phyloP scores from a whole-genome alignment of 2,797 vertebrate species.

The Melopsittacus undulatus region DNA sequence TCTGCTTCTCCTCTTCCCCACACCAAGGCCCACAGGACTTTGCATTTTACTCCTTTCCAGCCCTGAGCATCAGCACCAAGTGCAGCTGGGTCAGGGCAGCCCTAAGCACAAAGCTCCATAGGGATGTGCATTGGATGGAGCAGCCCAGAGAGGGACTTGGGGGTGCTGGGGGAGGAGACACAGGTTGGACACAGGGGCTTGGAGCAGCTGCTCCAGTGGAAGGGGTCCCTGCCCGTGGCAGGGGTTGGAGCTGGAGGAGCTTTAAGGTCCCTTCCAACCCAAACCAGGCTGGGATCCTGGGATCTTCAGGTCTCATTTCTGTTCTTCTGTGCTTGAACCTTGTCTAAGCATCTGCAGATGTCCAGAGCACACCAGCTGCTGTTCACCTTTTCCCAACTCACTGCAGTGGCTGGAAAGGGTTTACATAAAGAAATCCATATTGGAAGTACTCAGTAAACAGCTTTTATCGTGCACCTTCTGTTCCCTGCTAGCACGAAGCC shows the following conservation, averaged over 20 bases:
- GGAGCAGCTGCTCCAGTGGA: too few relatives aligned
- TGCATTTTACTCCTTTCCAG: background rate
- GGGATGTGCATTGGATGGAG: background rate
- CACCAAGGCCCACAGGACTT: background rate
- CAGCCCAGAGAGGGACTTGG: background rate
- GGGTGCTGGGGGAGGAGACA: background rate
- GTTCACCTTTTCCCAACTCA: background rate
- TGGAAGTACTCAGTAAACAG: background rate
- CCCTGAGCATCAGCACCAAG: background rate
- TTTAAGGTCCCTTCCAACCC: background rate
- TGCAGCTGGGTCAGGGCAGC: background rate
- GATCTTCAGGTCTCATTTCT: background rate
- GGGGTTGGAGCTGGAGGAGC: background rate
- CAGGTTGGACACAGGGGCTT: too few relatives aligned
- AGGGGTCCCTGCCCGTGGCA: too few relatives aligned
- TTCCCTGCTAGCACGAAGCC: background rate
- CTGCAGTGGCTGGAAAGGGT: background rate
- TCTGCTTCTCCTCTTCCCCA: background rate
- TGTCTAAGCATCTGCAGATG: background rate
- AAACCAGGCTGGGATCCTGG: background rate
- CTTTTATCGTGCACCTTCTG: background rate
- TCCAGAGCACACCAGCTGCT: fast-evolving
- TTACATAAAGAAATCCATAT: background rate
- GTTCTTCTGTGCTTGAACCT: background rate
- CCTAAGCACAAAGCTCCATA: background rate